Evolutionary conservation across 1,140 invertebrate genomes (phyloP).

Genomic region (Goniozus legneri): DNA sequence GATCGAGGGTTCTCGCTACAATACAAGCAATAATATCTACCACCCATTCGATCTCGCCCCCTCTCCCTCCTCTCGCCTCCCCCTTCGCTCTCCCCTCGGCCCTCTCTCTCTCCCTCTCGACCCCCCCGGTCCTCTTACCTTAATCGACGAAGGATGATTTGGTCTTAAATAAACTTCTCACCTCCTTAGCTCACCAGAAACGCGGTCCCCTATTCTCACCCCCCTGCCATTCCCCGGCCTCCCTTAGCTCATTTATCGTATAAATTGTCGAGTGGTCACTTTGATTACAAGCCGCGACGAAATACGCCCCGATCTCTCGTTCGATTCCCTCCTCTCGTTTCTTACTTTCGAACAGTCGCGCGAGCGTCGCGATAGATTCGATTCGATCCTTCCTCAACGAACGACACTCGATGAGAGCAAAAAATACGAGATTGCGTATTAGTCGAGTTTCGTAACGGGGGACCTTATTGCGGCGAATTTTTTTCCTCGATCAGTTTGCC

Average conservation of each 20-base stretch:
- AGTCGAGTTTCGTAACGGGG: background rate
- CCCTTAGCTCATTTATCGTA: conserved; percentile 26
- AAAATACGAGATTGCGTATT: background rate
- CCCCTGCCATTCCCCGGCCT: conserved; percentile 16
- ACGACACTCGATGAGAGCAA: conserved; percentile 1
- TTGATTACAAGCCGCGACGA: conserved; percentile 30
- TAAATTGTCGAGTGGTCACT: conserved; percentile 41
- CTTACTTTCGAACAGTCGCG: no score
- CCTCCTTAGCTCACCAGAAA: conserved; percentile 23
- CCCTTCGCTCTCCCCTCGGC: conserved; percentile 9
- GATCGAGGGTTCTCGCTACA: conserved; percentile 39
- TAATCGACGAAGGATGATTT: conserved; percentile 47
- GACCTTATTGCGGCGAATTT: background rate
- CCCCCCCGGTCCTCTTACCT: conserved; percentile 32
- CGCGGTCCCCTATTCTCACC: conserved; percentile 10
- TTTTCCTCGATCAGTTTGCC: no score
- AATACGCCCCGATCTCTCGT: background rate
- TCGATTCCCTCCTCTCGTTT: background rate
- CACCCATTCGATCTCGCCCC: conserved; percentile 15
- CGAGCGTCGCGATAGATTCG: no score
- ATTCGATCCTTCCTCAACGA: conserved; percentile 12
- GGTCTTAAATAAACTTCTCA: conserved; percentile 48
- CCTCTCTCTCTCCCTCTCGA: conserved; percentile 14
- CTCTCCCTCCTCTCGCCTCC: conserved; percentile 20
- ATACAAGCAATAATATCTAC: conserved; percentile 51